Conservation (phyloP, 2,888 invertebrate species). For the Lampropteryx suffumata region DNA sequence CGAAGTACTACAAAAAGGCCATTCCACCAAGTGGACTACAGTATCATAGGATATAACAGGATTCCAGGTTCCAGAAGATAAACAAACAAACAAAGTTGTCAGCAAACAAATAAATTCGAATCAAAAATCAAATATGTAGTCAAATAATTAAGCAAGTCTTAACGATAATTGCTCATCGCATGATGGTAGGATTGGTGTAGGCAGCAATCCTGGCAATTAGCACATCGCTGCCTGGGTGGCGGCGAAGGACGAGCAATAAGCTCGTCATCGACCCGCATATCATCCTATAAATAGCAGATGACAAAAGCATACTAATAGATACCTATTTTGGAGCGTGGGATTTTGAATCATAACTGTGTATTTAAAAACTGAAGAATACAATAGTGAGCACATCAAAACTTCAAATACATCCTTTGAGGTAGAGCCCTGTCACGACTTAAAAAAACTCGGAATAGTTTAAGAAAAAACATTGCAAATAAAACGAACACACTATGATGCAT, state of each 20-base stretch:
- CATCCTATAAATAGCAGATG: constrained; percentile 35
- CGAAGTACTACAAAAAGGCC: too few relatives aligned
- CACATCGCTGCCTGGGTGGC: constrained; percentile 11
- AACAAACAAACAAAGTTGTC: too few relatives aligned
- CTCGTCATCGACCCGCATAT: constrained; percentile 24
- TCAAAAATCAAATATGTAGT: constrained; percentile 5
- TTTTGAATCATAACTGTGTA: constrained; percentile 13
- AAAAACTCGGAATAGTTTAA: too few relatives aligned
- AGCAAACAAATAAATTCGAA: background rate
- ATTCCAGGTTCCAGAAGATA: too few relatives aligned
- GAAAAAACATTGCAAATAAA: too few relatives aligned
- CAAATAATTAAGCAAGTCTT: constrained; percentile 8
- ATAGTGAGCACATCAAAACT: background rate
- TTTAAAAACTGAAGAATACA: background rate
- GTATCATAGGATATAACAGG: too few relatives aligned
- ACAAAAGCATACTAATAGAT: constrained; percentile 22
- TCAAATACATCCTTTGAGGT: too few relatives aligned
- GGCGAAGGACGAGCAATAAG: constrained; percentile 24
- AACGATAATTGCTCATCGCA: constrained; percentile 25
- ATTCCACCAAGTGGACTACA: too few relatives aligned
- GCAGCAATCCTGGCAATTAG: constrained; percentile 32
- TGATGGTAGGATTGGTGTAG: constrained; percentile 25
- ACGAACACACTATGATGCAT: too few relatives aligned
- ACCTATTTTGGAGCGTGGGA: constrained; percentile 31
- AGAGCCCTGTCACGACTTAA: too few relatives aligned